Evolutionary conservation across 2,113 vertebrate species (phyloP).

Genomic region (Psettodes erumei): DNA sequence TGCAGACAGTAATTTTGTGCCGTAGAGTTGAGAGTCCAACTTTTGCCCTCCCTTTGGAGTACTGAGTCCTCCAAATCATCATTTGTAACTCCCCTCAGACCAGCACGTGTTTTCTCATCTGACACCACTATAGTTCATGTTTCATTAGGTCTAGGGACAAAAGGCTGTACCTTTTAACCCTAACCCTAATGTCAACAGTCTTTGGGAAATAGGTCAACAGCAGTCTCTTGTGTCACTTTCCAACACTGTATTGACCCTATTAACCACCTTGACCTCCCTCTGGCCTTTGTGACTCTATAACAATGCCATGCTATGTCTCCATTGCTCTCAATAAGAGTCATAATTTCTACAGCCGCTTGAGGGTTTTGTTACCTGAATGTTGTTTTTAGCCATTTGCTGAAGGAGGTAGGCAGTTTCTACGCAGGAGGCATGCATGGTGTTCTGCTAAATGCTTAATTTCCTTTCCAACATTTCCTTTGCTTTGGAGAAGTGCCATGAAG

Average conservation of each 20-base stretch:
- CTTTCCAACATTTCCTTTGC: not conserved
- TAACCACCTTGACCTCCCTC: not conserved
- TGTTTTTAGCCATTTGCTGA: not conserved
- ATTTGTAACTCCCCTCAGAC: not conserved
- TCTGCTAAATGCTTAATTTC: not conserved
- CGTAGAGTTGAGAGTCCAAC: not conserved
- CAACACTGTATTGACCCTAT: not conserved
- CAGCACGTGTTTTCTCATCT: not conserved
- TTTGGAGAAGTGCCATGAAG: not conserved
- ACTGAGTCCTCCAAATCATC: not conserved
- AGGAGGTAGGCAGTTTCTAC: too few relatives aligned
- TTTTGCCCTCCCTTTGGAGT: not conserved
- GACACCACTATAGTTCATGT: not conserved
- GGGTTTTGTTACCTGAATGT: not conserved
- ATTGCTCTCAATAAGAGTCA: not conserved
- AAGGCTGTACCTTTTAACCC: too few relatives aligned
- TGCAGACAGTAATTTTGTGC: not conserved
- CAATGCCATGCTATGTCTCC: not conserved
- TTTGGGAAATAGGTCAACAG: not conserved
- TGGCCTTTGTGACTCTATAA: not conserved
- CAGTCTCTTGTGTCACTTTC: not conserved
- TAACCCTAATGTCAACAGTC: not conserved
- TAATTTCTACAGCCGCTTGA: not conserved
- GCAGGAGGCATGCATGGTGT: not conserved
- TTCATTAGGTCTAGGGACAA: not conserved